Percentiles rank a stretch among this genome's conserved stretches.
Evolutionary conservation across 2,888 invertebrate genomes (phyloP).

Genomic region (Ormyrus thymus): DNA sequence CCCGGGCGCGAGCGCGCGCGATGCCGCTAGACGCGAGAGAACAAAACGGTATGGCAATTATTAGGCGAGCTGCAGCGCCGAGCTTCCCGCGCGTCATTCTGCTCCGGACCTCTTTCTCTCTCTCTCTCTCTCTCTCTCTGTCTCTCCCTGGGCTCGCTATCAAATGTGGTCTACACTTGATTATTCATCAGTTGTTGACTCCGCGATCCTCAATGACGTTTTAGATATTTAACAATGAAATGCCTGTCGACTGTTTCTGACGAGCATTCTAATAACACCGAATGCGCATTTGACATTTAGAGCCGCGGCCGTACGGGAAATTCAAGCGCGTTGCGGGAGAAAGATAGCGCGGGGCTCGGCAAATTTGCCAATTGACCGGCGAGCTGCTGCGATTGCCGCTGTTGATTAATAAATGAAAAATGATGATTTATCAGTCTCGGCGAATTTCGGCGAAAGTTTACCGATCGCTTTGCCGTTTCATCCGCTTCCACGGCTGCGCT

Average conservation of each 20-base stretch:
- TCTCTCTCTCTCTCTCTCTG: too few species aligned
- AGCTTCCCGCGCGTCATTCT: constrained; percentile 19
- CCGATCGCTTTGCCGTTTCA: constrained; percentile 12
- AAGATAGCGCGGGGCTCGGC: not conserved
- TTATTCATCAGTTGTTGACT: constrained; percentile 41
- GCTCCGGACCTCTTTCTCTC: not conserved
- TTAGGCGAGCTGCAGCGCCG: constrained; percentile 14
- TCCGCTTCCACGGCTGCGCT: not conserved
- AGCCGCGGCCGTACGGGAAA: not conserved
- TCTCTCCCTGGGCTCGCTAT: not conserved
- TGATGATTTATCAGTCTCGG: constrained; percentile 44
- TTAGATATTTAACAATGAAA: constrained; percentile 36
- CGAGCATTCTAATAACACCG: constrained; percentile 30
- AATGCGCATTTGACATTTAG: not conserved
- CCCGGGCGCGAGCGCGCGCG: not conserved
- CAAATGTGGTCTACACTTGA: constrained; percentile 28
- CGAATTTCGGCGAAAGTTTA: constrained; percentile 17
- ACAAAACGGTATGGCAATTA: constrained; percentile 38
- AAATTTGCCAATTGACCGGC: constrained; percentile 22
- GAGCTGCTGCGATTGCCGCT: constrained; percentile 18
- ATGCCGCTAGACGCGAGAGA: not conserved
- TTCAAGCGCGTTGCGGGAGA: not conserved
- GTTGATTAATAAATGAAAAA: not conserved
- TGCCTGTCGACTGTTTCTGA: constrained; percentile 19
- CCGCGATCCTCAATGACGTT: constrained; percentile 26